Evolutionary conservation across 2,888 invertebrate species (phyloP).

Genomic region (Drosophila anomelani): DNA sequence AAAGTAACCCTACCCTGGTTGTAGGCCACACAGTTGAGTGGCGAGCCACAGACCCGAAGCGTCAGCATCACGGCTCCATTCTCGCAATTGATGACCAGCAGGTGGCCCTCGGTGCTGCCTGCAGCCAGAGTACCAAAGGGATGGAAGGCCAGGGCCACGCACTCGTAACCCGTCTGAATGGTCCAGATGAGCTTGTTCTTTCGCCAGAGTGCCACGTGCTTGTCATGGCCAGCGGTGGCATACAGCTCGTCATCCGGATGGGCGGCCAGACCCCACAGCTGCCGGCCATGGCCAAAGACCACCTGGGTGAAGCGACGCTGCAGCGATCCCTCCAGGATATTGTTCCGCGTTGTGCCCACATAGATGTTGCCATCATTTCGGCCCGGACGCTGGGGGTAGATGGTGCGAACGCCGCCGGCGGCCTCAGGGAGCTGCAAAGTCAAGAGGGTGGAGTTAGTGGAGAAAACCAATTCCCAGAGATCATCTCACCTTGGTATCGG

Average conservation of each 20-base stretch:
- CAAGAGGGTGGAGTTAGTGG: neutral
- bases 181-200: slow-evolving; percentile 95
- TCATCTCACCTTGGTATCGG: slow-evolving; percentile 91
- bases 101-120: slow-evolving; percentile 95
- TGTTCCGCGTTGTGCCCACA: slow-evolving; percentile 95
- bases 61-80: slow-evolving; percentile 94
- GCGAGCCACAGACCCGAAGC: slow-evolving; percentile 93
- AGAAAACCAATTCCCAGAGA: no score
- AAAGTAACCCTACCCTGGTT: slow-evolving; percentile 89
- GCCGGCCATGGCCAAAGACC: slow-evolving; percentile 94
- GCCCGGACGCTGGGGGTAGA: slow-evolving; percentile 94
- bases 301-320: slow-evolving; percentile 95
- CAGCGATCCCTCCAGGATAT: slow-evolving; percentile 95
- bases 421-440: slow-evolving; percentile 91
- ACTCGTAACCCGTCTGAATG: slow-evolving; percentile 94
- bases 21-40: slow-evolving; percentile 93
- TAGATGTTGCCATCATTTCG: slow-evolving; percentile 95
- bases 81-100: slow-evolving; percentile 93
- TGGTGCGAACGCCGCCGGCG: slow-evolving; percentile 94
- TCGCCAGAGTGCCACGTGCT: slow-evolving; percentile 95
- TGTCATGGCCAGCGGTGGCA: slow-evolving; percentile 96
- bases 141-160: slow-evolving; percentile 94
- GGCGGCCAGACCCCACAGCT: slow-evolving; percentile 94
- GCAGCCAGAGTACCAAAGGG: slow-evolving; percentile 94
- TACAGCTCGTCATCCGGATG: slow-evolving; percentile 96